Evolutionary conservation across 2,113 vertebrate species (phyloP).

Genomic region (Ammodytes dubius): DNA sequence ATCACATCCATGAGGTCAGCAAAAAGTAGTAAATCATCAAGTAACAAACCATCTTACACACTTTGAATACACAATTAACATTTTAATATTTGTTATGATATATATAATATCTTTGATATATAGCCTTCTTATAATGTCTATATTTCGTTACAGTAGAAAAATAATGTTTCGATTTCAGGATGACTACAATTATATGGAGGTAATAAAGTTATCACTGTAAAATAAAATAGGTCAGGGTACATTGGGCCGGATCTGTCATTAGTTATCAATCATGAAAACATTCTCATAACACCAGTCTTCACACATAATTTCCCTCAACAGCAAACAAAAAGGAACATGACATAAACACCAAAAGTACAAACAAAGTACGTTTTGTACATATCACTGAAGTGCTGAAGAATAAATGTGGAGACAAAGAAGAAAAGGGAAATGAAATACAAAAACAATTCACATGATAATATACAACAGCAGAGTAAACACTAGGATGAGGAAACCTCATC

Average conservation of each 20-base stretch:
- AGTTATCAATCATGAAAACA: slow-evolving; percentile 55
- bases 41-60: slow-evolving; percentile 29
- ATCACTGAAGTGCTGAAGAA: slow-evolving; percentile 52
- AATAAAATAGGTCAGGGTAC: slow-evolving; percentile 39
- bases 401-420: slow-evolving; percentile 52
- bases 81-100: slow-evolving; percentile 26
- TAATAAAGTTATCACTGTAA: slow-evolving; percentile 66
- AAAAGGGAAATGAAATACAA: slow-evolving; percentile 53
- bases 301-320: slow-evolving; percentile 60
- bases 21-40: background rate
- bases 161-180: slow-evolving; percentile 74
- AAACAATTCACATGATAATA: slow-evolving; percentile 48
- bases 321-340: slow-evolving; percentile 53
- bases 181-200: slow-evolving; percentile 56
- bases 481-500: slow-evolving; percentile 22
- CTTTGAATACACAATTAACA: slow-evolving; percentile 41
- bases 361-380: slow-evolving; percentile 60
- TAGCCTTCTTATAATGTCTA: slow-evolving; percentile 39
- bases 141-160: slow-evolving; percentile 79
- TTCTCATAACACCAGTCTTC: slow-evolving; percentile 43
- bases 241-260: slow-evolving; percentile 32
- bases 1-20: background rate
- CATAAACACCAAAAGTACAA: slow-evolving; percentile 60
- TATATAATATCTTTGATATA: slow-evolving; percentile 53
- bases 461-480: slow-evolving; percentile 60